phyloP scores from a whole-genome alignment of 2,113 vertebrate genomes.

The Halcyon senegalensis region DNA sequence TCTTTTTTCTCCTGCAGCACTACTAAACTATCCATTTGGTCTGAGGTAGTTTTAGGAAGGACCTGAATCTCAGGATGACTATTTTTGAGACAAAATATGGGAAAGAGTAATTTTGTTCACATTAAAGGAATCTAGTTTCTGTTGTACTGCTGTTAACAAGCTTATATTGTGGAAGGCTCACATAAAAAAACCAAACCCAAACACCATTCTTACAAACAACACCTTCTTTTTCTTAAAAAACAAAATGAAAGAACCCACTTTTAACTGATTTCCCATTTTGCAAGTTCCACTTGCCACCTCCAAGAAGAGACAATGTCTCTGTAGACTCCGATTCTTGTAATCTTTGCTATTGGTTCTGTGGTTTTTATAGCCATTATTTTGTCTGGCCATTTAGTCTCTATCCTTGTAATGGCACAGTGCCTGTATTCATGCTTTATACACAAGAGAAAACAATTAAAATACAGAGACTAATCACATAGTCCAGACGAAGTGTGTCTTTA shows the following conservation, averaged over 20 bases:
- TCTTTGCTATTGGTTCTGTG: neutral
- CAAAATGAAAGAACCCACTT: neutral
- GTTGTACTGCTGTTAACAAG: neutral
- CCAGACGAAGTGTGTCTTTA: neutral
- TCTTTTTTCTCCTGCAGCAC: neutral
- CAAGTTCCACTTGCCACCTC: neutral
- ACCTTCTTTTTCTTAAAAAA: neutral
- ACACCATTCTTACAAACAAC: neutral
- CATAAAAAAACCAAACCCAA: neutral
- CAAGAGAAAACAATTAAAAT: neutral
- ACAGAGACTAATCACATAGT: neutral
- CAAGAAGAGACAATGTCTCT: neutral
- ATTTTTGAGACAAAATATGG: neutral
- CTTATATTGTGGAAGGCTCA: neutral
- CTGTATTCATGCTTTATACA: neutral
- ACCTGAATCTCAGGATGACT: neutral
- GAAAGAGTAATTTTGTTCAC: neutral
- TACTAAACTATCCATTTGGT: neutral
- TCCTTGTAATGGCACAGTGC: neutral
- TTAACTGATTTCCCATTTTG: neutral
- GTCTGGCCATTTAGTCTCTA: neutral
- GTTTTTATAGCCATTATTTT: neutral
- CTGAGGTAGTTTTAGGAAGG: neutral
- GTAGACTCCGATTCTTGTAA: neutral
- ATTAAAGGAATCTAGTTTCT: neutral